These are phyloP conservation scores for Lycaon pictus DNA, from an alignment of 2,113 vertebrate species.

Conservation along the genomic window DNA sequence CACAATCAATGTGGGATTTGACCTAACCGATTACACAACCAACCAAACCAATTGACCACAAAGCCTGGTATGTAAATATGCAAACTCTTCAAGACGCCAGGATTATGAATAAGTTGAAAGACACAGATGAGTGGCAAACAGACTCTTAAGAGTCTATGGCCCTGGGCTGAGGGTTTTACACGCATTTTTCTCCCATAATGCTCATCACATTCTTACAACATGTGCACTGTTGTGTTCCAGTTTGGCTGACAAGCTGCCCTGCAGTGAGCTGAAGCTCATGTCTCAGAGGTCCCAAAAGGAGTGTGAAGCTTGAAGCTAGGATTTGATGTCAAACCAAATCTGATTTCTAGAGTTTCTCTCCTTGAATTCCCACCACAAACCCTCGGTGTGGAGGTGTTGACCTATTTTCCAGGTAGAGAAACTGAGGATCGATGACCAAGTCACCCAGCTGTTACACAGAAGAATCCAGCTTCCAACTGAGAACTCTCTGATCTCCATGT, in stretches of 20 bases:
- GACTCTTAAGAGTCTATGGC: background rate
- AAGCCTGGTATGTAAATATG: background rate
- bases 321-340: background rate
- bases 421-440: background rate
- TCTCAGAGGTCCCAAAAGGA: fast-evolving
- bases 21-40: background rate
- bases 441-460: background rate
- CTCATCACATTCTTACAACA: fast-evolving
- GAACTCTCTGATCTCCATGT: background rate
- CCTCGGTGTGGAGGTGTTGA: background rate
- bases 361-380: background rate
- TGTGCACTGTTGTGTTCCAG: fast-evolving
- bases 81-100: background rate
- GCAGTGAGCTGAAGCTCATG: background rate
- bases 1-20: background rate
- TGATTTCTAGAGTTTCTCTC: background rate
- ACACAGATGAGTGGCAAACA: background rate
- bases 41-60: background rate
- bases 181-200: background rate
- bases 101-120: background rate
- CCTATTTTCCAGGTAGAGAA: background rate
- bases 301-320: too few species aligned
- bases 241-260: background rate
- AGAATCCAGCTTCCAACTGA: background rate
- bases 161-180: background rate